Evolutionary conservation across 2,113 vertebrate genomes (phyloP), one percentile per base, ranked within the genome.

Genomic region (Solea solea): DNA sequence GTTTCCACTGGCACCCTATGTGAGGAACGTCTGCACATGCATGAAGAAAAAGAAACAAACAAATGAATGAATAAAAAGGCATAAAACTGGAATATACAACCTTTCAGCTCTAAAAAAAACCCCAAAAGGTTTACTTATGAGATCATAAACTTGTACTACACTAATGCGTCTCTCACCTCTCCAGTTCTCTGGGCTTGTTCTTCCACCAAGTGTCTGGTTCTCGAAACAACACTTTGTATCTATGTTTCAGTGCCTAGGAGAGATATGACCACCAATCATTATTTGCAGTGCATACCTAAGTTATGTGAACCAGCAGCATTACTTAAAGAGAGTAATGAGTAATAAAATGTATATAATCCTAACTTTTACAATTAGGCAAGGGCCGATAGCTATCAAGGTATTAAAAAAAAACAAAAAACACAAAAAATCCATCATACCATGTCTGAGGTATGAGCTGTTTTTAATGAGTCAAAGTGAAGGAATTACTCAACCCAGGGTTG

Each of bases 131-230:
- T 15, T 3, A 0, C 0, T 40, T 28, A 72, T 27, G 39, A 27
- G 10, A 44, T 59, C 27, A n/a, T 72, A 69, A 68, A 15, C 3
- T 15, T 4, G 60, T 7, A 13, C 12, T 25, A 2, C 3, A 44
- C 8, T 72, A 48, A 67, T 59, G 27, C n/a, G 21, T 57, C n/a
- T 58, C 86, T 94, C 94, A 99, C 98, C 95, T 97, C 92, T 95
- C 94, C 87, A 99, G 91, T 80, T 99, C 97, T 91, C 93, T 95
- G 50, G 98, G 96, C 83, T 96, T 99, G 90, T 92, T 94, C 81
- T 95, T 99, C 98, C 98, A 99, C 96, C 96, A 97, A 21, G 96
- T 98, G 70, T 98, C 96, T 10, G 98, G 96, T 85, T 99, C 97
- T 90, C 93, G 93, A 85, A 99, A 98, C 84, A 96, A 84, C 52